phyloP scores from a whole-genome alignment of 2,888 invertebrate genomes.

The Trisateles emortualis region DNA sequence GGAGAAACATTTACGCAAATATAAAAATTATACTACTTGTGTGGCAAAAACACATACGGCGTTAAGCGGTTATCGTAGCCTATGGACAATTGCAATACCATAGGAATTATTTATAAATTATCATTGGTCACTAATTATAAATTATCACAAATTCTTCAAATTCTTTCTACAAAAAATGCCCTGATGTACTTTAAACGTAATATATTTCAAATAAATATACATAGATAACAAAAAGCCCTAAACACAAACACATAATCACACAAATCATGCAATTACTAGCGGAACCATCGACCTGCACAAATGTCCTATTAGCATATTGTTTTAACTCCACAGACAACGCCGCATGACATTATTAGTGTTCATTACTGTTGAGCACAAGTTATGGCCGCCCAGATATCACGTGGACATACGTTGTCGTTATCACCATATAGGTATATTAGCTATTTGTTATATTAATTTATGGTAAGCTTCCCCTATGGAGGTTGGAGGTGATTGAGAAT shows the following conservation, averaged over 20 bases:
- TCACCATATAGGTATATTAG: background rate
- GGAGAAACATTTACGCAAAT: no score
- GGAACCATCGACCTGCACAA: conserved; percentile 20
- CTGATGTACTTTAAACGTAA: no score
- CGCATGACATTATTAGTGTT: conserved; percentile 27
- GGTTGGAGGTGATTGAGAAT: background rate
- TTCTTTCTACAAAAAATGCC: no score
- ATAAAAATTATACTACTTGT: no score
- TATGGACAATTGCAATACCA: no score
- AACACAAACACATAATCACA: conserved; percentile 28
- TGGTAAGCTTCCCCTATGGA: background rate
- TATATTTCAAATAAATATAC: no score
- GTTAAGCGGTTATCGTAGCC: no score
- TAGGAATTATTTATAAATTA: no score
- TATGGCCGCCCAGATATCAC: conserved; percentile 1
- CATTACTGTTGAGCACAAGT: conserved; percentile 19
- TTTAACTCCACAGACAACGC: conserved; percentile 34
- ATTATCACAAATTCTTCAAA: no score
- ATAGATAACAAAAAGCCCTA: background rate
- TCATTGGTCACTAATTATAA: no score
- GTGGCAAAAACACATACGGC: no score
- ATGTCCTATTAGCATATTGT: conserved; percentile 41
- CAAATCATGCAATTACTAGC: conserved; percentile 30
- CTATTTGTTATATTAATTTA: conserved; percentile 8
- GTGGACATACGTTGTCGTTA: conserved; percentile 7